These are phyloP conservation scores for Drosophila testacea DNA, from an alignment of 2,888 invertebrate genomes.

Conservation along the genomic window DNA sequence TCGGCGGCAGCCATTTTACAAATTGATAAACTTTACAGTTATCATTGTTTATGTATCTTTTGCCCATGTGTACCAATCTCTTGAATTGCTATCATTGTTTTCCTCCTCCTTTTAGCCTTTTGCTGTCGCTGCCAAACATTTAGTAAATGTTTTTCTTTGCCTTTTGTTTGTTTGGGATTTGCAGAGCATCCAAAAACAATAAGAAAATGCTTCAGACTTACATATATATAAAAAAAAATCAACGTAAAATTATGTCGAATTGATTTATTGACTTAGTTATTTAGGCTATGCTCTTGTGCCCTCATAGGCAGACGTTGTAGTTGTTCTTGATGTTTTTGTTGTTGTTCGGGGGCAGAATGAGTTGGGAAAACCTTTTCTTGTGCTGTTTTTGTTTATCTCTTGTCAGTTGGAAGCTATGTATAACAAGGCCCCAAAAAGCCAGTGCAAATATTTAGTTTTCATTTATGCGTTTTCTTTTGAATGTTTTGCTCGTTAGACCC, in stretches of 20 bases:
- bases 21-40: conserved; percentile 79
- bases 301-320: conserved; percentile 61
- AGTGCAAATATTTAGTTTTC: conserved; percentile 79
- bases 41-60: conserved; percentile 77
- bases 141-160: conserved; percentile 40
- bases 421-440: conserved; percentile 57
- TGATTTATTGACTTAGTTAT: conserved; percentile 81
- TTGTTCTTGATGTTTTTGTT: conserved; percentile 33
- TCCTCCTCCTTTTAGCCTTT: background rate
- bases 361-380: conserved; percentile 42
- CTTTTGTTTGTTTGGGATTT: conserved; percentile 75
- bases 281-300: conserved; percentile 59
- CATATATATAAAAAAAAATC: conserved; percentile 49
- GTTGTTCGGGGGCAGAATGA: conserved; percentile 7
- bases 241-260: conserved; percentile 75
- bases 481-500: conserved; percentile 40
- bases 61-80: conserved; percentile 49
- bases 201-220: conserved; percentile 40
- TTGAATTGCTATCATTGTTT: conserved; percentile 54
- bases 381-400: conserved; percentile 36
- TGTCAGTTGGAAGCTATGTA: conserved; percentile 52
- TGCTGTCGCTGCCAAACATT: conserved; percentile 48
- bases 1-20: conserved; percentile 68
- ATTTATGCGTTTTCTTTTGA: conserved; percentile 67
- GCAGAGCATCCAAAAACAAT: conserved; percentile 39